A percentile compares a stretch with the other conserved stretches of the same genome.
Evolutionary conservation across 2,113 vertebrate genomes (phyloP).

Genomic region (Tachuris rubrigastra): DNA sequence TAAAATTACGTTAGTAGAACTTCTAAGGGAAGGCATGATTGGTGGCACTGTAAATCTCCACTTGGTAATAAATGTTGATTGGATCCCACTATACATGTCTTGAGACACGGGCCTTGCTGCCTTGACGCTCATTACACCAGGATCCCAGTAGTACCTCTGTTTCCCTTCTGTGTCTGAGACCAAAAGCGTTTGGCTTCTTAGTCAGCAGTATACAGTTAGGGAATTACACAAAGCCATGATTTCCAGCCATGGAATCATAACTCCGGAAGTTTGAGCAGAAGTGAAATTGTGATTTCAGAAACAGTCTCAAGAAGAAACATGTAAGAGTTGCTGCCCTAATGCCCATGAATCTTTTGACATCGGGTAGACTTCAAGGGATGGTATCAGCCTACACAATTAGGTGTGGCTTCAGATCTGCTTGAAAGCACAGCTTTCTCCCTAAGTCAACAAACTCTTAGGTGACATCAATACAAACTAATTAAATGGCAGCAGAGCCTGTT

Average conservation of each 20-base stretch:
- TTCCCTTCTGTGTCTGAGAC: not conserved
- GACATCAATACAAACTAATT: slow-evolving; percentile 27
- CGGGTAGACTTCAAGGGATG: not conserved
- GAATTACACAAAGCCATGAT: not conserved
- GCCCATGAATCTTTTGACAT: not conserved
- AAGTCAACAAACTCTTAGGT: not conserved
- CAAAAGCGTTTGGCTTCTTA: not conserved
- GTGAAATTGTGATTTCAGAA: not conserved
- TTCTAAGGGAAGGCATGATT: not conserved
- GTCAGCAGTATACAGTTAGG: not conserved
- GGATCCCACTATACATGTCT: not conserved
- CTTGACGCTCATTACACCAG: not conserved
- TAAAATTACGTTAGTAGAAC: not conserved
- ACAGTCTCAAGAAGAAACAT: not conserved
- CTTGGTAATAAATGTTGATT: not conserved
- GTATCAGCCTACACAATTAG: not conserved
- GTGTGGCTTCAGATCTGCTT: not conserved
- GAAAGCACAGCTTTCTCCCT: not conserved
- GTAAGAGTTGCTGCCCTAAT: not conserved
- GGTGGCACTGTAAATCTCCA: not conserved
- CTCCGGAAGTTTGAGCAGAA: not conserved
- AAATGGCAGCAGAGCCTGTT: slow-evolving; percentile 19
- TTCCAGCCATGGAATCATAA: not conserved
- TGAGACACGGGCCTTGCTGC: not conserved
- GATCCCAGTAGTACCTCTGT: not conserved